Base-by-base conservation (phyloP, 2,797 vertebrate species). In the Heterohyrax brucei region DNA sequence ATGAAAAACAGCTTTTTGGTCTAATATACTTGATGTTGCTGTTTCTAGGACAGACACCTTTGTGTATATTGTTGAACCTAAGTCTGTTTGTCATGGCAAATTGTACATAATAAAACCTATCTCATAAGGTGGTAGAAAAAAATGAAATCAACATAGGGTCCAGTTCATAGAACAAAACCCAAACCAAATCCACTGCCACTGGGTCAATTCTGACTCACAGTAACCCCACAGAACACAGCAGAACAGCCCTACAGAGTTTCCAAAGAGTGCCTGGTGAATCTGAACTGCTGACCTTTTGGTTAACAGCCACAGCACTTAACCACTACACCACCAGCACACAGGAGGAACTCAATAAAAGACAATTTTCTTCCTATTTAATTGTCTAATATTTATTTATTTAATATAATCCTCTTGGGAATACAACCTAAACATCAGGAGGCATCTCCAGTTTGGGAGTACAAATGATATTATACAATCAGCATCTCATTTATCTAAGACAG, bases 351-450 rank as follows among this genome's bases (percentile, higher is more conserved):
- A 96, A 61, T 44, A 84, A 86, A 95, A 76, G 53, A 33, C 12
- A 18, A 12, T 72, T 84, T 48, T 28, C 78, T 92, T 79, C 21
- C 19, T 46, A 30, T 86, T 70, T 72, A 68, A 84, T 90, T 84
- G 68, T 72, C 70, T 70, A 68, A 84, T 16, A 87, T 92, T 21
- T 53, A 84, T 46, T 76, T 56, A 66, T 56, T 94, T 80, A 81
- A 78, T 62, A 44, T 59, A 78, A 92, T 4, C 76, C 53, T 90
- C 28, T 92, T 73, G 83, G 73, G 46, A 89, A 83, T 62, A 33
- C 33, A 88, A 87, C 13, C 33, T 76, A 88, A 90, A 48, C 19
- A 89, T 82, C 28, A 84, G 24, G 50, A 93, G 91, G 87, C 19
- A 82, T 80, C 50, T 77, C 26, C 26, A 84, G 33, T 77, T 90